Evolutionary conservation across 2,113 vertebrate species (phyloP).

Genomic region (Glareola pratincola): DNA sequence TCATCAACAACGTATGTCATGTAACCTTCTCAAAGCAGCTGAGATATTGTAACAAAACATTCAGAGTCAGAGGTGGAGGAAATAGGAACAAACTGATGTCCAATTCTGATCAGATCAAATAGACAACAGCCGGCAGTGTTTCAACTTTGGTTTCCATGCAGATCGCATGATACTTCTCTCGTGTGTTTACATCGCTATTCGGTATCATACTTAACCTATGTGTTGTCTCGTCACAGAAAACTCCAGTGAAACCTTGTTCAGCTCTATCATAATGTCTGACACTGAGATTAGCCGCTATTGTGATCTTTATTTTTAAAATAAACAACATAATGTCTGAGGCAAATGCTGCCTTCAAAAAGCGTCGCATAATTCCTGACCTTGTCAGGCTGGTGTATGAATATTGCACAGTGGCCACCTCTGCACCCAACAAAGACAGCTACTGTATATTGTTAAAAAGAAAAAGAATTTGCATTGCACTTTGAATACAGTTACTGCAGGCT

Average conservation of each 20-base stretch:
- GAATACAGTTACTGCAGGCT: background rate
- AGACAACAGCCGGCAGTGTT: background rate
- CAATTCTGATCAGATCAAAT: background rate
- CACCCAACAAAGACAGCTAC: background rate
- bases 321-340: background rate
- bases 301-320: background rate
- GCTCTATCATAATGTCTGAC: background rate
- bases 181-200: background rate
- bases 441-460: background rate
- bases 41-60: slow-evolving; percentile 37
- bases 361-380: slow-evolving; percentile 12
- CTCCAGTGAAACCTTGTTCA: background rate
- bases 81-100: background rate
- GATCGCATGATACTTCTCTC: background rate
- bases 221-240: background rate
- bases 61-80: slow-evolving; percentile 11
- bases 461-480: background rate
- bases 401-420: background rate
- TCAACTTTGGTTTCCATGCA: background rate
- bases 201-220: background rate
- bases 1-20: slow-evolving; percentile 42
- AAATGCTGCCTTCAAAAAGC: slow-evolving; percentile 18
- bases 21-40: slow-evolving; percentile 52
- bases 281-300: slow-evolving; percentile 25
- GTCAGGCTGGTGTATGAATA: background rate